Evolutionary conservation across 2,113 vertebrate species (phyloP).

Genomic region (Lampris incognitus): DNA sequence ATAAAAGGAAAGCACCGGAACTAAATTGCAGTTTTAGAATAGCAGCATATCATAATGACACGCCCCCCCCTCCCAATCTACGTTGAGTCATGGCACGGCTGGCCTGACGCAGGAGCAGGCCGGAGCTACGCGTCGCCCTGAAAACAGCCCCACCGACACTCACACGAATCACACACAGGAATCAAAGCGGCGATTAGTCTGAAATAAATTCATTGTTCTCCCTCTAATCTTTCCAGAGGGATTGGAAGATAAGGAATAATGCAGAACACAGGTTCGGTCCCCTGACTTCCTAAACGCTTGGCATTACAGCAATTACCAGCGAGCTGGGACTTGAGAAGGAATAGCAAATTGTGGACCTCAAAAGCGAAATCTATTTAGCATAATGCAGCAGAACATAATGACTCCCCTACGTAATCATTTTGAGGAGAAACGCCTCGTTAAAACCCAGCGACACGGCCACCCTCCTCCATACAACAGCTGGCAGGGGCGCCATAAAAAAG

Average conservation of each 20-base stretch:
- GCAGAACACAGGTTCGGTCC: conserved; percentile 11
- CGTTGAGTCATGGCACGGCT: background rate
- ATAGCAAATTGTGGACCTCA: conserved; percentile 45
- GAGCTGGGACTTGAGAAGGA: conserved; percentile 27
- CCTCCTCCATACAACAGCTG: conserved; percentile 70
- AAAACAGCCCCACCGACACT: background rate
- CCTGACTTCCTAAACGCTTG: conserved; percentile 28
- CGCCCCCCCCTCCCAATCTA: background rate
- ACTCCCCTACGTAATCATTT: conserved; percentile 67
- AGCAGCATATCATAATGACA: conserved; percentile 52
- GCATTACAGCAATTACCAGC: conserved; percentile 61
- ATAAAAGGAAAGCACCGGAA: conserved; percentile 50
- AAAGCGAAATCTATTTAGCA: conserved; percentile 55
- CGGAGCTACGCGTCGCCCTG: background rate
- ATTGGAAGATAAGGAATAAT: conserved; percentile 33
- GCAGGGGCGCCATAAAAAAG: conserved; percentile 57
- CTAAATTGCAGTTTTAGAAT: conserved; percentile 49
- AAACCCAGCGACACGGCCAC: conserved; percentile 37
- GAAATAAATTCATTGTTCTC: conserved; percentile 13
- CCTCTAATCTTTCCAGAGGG: conserved; percentile 45
- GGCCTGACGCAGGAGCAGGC: conserved; percentile 2
- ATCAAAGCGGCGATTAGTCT: conserved; percentile 32
- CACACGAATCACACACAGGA: conserved; percentile 8
- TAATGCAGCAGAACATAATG: conserved; percentile 57
- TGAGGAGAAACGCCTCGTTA: conserved; percentile 66